phyloP scores from a whole-genome alignment of 2,888 invertebrate genomes.

The Aelia acuminata region DNA sequence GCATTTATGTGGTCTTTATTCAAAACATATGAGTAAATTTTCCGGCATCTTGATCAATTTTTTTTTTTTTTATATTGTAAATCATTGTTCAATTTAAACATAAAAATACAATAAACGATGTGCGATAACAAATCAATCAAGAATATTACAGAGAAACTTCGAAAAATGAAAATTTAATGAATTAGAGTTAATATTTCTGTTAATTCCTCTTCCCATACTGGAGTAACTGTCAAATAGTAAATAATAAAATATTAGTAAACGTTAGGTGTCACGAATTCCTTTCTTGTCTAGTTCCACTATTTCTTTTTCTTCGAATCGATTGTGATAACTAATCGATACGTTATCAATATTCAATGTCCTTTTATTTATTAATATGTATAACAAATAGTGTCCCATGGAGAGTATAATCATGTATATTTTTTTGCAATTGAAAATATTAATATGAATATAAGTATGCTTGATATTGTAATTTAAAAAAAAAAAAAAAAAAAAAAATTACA shows the following conservation, averaged over 20 bases:
- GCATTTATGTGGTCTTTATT: background rate
- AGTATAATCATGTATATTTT: conserved; percentile 33
- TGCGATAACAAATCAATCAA: background rate
- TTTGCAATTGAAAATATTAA: conserved; percentile 20
- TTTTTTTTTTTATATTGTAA: too few species aligned
- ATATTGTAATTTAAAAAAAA: conserved; percentile 22
- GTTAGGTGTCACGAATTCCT: background rate
- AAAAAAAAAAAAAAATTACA: background rate
- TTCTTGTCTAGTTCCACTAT: conserved; percentile 15
- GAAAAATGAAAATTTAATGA: background rate
- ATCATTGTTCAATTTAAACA: background rate
- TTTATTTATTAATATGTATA: conserved; percentile 38
- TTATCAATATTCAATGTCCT: background rate
- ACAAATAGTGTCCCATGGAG: conserved; percentile 36
- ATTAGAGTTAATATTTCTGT: conserved; percentile 47
- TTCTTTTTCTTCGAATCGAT: background rate
- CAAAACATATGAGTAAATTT: background rate
- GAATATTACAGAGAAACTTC: background rate
- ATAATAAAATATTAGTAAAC: background rate
- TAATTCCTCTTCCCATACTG: background rate
- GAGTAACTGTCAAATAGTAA: background rate
- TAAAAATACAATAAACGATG: background rate
- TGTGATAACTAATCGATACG: background rate
- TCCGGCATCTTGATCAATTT: background rate
- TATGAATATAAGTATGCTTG: conserved; percentile 42